Evolutionary conservation across 2,113 vertebrate species (phyloP), one percentile per base, ranked within the genome.

Genomic region (Furnarius figulus): DNA sequence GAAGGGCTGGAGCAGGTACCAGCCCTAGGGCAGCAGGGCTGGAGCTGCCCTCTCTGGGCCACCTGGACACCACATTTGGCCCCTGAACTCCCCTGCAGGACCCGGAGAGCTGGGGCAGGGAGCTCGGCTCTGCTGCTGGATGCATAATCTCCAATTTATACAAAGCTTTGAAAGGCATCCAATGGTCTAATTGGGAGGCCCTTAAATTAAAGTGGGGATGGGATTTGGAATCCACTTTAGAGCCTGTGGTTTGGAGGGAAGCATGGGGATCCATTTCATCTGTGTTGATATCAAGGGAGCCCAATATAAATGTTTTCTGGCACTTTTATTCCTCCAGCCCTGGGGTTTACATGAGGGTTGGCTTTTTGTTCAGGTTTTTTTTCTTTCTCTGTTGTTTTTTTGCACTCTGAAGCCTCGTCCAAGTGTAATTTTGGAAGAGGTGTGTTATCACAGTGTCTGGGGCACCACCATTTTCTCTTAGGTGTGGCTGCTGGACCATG

Each of bases 181-280:
- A 95, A 71, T 0, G 1, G 39, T 93, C 95, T 96, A 96, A 96
- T 91, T 95, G 93, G 87, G 91, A 96, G 91, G 95, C 95, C 82
- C 87, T 93, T 95, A 93, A 95, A 93, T 95, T 93, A 96, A 95
- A 95, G 93, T 71, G 79, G 92, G 82, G 92, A 88, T 86, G 95
- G 96, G 89, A 90, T 88, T 90, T 96, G 95, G 90, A 96, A 96
- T 95, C 92, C 78, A 86, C 95, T 95, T 94, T 77, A 96, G 93
- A 96, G 95, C 85, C 82, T 97, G 94, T 1, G 85, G 93, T 96
- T 95, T 91, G 91, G 85, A 97, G 85, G 78, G 82, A 94, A 96
- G 87, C 72, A 85, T 52, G 82, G 75, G 76, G 93, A 96, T 90
- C 95, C 88, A 94, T 96, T 95, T 96, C 85, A 96, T 96, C 93